Conservation (phyloP, 2,888 invertebrate species). For the Crioceris asparagi region DNA sequence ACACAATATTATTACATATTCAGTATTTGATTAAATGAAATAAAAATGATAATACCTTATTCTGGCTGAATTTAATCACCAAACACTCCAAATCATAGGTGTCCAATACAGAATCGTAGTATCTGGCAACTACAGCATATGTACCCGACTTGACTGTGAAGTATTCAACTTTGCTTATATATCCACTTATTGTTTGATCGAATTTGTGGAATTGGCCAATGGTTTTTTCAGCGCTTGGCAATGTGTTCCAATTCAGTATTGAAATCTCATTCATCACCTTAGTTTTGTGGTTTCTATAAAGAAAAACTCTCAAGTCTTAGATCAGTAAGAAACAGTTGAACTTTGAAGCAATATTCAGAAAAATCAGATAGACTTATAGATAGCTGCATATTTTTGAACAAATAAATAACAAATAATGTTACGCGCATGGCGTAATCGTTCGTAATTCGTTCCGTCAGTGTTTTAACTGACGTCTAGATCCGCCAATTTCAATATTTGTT, state of each 20-base stretch:
- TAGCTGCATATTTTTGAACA: no score
- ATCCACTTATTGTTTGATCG: constrained; percentile 24
- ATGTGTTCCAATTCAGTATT: constrained; percentile 26
- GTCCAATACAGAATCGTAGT: constrained; percentile 27
- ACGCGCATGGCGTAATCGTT: no score
- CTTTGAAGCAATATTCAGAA: no score
- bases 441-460: no score
- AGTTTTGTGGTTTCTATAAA: constrained; percentile 15
- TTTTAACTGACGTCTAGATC: no score
- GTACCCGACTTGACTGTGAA: constrained; percentile 26
- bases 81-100: constrained; percentile 27
- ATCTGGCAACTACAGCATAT: constrained; percentile 29
- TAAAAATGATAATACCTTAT: constrained; percentile 21
- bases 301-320: background rate
- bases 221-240: constrained; percentile 12
- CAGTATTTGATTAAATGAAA: no score
- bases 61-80: constrained; percentile 25
- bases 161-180: constrained; percentile 32
- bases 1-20: no score
- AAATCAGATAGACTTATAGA: no score
- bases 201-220: constrained; percentile 21
- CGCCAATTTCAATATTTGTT: no score
- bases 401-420: no score
- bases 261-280: constrained; percentile 25
- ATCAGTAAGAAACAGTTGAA: background rate